Evolutionary conservation across 1,140 invertebrate genomes (phyloP).

Genomic region (Eufriesea mexicana): DNA sequence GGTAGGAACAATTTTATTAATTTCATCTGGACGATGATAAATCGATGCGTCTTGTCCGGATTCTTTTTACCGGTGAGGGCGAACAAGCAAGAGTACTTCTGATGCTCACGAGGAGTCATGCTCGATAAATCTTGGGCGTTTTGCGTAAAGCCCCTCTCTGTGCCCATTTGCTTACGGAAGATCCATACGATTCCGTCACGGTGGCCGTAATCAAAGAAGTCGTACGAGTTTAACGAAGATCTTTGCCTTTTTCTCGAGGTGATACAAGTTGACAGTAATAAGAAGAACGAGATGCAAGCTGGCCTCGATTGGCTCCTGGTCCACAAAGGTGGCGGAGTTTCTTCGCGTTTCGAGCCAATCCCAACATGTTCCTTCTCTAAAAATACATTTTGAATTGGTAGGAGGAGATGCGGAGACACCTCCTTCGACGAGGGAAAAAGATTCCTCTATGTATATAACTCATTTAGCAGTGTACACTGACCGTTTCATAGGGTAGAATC

Average conservation of each 20-base stretch:
- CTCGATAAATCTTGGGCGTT: conserved; percentile 22
- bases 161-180: not conserved
- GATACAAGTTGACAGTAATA: conserved; percentile 50
- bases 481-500: conserved; percentile 12
- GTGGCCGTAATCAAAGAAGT: conserved; percentile 49
- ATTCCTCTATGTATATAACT: conserved; percentile 57
- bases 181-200: conserved; percentile 39
- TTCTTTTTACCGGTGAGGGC: not conserved
- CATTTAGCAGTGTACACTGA: conserved; percentile 20
- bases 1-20: not conserved
- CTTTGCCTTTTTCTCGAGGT: conserved; percentile 44
- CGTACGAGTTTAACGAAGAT: conserved; percentile 45
- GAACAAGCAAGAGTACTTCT: not conserved
- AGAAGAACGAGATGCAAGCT: conserved; percentile 40
- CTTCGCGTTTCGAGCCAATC: conserved; percentile 64
- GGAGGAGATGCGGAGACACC: conserved; percentile 69
- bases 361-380: conserved; percentile 58
- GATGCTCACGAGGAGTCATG: not conserved
- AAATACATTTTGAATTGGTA: conserved; percentile 74
- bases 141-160: conserved; percentile 1
- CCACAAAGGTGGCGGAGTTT: conserved; percentile 68
- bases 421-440: conserved; percentile 53
- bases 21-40: not conserved
- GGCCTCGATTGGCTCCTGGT: conserved; percentile 62
- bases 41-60: not conserved